A percentile compares a stretch with the other conserved stretches of the same genome.
These are phyloP conservation scores for Batillaria attramentaria DNA, from an alignment of 1,140 invertebrate species.

Conservation along the genomic window DNA sequence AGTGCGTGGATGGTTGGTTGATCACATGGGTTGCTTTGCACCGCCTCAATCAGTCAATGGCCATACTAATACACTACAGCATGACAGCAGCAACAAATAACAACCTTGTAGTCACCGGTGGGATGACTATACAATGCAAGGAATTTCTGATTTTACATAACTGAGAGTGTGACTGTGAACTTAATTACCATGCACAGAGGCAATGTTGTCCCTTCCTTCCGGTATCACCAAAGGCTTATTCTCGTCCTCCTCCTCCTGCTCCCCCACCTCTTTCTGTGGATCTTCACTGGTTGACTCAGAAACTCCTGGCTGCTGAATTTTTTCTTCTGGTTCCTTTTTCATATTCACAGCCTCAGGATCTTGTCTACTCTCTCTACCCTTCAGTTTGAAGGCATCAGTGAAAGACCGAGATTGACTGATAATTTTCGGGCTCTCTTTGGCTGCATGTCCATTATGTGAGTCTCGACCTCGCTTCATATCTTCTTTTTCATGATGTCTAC, in stretches of 20 bases:
- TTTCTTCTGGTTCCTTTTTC: neutral
- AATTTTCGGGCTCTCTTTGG: slow-evolving; percentile 3
- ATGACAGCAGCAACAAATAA: neutral
- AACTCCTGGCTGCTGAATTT: neutral
- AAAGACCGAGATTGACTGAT: neutral
- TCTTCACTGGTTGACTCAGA: neutral
- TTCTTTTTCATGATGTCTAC: too few relatives aligned
- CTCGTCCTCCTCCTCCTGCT: neutral
- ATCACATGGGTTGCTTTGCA: neutral
- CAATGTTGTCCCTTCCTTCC: slow-evolving; percentile 17
- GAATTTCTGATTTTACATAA: too few relatives aligned
- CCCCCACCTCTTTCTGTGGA: neutral
- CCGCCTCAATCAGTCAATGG: neutral
- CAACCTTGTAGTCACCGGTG: neutral
- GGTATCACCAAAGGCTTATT: slow-evolving; percentile 11
- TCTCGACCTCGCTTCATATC: neutral
- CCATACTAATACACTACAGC: neutral
- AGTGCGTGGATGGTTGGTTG: too few relatives aligned
- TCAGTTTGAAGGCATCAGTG: neutral
- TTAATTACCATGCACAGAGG: slow-evolving; percentile 10
- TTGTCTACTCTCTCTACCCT: neutral
- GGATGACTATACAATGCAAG: neutral
- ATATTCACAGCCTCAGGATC: slow-evolving; percentile 1
- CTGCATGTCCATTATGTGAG: neutral
- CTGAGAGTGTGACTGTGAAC: neutral